Base-by-base conservation (phyloP, 2,888 invertebrate genomes). In the Cryptophagus acutangulus region DNA sequence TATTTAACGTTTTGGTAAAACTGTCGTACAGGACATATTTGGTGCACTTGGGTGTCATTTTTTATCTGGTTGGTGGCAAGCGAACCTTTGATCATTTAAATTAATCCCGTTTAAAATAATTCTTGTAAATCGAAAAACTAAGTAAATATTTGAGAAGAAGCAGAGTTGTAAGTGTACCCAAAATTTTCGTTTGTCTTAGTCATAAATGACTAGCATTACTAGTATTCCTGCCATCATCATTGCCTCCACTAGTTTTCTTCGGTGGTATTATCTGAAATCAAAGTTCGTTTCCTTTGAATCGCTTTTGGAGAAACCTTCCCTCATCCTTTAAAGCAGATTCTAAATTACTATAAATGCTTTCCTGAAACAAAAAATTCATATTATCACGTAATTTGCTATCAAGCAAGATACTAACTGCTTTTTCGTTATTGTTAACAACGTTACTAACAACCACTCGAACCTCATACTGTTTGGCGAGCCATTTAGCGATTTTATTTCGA, bases 381-480 rank as follows among this genome's bases (percentile, higher is more conserved):
- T n/a, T n/a, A 9, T 9, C 29, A 6, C 6, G 20, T 20, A 20
- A 8, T 8, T 8, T 8, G 10, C 15, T 17, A 1, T 38, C 12
- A 9, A 36, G 12, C 29, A 20, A 4, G 6, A 12, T 13, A 66
- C 67, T 64, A 61, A 72, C 71, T 41, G 62, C 57, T 58, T 58
- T 63, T 34, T 55, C 49, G 41, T 62, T 65, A 43, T 73, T 72
- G 9, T 74, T 76, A n/a, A n/a, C n/a, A n/a, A n/a, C n/a, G n/a
- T n/a, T n/a, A 54, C 71, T 70, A 40, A 82, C 73, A 18, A 78
- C 66, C 33, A 81, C 69, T 60, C 72, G 71, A 2, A 84, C 78
- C 71, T 83, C 82, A 67, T 78, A 76, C 5, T 73, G 73, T 56
- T 83, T 84, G n/a, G 69, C 67, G 4, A 84, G 55, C 72, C 84